These are phyloP conservation scores for Patella caerulea DNA, from an alignment of 2,888 invertebrate genomes.

Conservation along the genomic window DNA sequence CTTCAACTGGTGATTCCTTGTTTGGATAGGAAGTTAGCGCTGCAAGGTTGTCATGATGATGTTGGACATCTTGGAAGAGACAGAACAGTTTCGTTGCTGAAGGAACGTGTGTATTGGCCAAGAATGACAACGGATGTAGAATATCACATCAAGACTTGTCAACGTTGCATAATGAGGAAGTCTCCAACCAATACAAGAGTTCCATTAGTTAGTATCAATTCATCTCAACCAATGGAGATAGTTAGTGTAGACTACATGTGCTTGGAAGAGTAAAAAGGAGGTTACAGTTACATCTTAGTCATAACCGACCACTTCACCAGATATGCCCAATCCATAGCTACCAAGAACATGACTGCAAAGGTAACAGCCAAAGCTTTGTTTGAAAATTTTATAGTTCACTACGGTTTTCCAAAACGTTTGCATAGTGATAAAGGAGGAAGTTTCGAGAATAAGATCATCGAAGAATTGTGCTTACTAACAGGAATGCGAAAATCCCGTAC, in stretches of 20 bases:
- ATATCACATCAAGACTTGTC: background rate
- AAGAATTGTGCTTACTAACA: slow-evolving; percentile 19
- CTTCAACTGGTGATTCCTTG: background rate
- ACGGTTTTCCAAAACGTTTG: too few relatives aligned
- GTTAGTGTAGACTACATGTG: slow-evolving; percentile 38
- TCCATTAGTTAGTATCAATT: slow-evolving; percentile 26
- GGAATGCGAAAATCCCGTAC: slow-evolving; percentile 34
- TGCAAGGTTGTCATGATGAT: background rate
- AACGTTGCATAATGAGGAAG: slow-evolving; percentile 4
- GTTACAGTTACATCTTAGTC: slow-evolving; percentile 16
- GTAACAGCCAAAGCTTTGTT: too few relatives aligned
- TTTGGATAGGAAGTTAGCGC: background rate
- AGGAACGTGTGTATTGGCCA: slow-evolving; percentile 7
- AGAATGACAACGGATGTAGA: background rate
- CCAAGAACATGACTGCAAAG: slow-evolving; percentile 26
- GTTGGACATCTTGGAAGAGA: slow-evolving; percentile 17
- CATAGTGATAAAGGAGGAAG: too few relatives aligned
- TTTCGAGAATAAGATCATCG: too few relatives aligned
- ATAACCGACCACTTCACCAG: slow-evolving; percentile 31
- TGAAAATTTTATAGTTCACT: too few relatives aligned
- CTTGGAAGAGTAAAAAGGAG: slow-evolving; percentile 33
- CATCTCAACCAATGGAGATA: slow-evolving; percentile 34
- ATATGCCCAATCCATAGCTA: slow-evolving; percentile 30
- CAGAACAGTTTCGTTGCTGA: background rate
- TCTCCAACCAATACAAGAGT: background rate